Percentiles rank a stretch among this genome's conserved stretches.
Conservation (phyloP, 2,797 vertebrate species). For the Gila robusta region DNA sequence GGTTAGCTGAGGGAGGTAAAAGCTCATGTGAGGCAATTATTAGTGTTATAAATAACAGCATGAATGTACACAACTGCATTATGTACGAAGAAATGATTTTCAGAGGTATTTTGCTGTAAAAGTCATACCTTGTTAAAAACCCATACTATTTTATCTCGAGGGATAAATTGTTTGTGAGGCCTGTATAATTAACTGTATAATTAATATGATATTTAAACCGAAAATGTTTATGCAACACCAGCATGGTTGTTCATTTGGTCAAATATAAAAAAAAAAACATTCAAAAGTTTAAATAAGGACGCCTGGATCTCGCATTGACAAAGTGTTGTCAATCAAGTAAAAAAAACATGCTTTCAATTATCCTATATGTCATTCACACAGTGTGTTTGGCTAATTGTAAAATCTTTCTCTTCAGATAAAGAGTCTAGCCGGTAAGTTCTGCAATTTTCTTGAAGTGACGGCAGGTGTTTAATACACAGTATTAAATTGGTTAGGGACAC, state of each 20-base stretch:
- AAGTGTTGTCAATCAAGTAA: neutral
- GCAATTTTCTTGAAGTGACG: neutral
- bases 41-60: conserved; percentile 53
- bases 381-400: neutral
- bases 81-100: conserved; percentile 37
- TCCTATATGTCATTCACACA: neutral
- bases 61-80: conserved; percentile 30
- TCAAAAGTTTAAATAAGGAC: neutral
- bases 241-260: neutral
- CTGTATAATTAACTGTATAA: conserved; percentile 4
- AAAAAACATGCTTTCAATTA: neutral
- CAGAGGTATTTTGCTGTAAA: conserved; percentile 24
- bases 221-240: conserved; percentile 5
- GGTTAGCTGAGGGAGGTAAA: conserved; percentile 56
- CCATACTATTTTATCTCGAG: neutral
- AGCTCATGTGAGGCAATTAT: conserved; percentile 58
- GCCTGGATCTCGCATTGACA: neutral
- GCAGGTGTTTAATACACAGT: conserved; percentile 23
- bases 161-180: neutral
- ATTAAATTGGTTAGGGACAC: conserved; percentile 34
- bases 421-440: neutral
- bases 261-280: neutral
- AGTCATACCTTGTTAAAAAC: neutral
- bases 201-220: neutral
- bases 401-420: conserved; percentile 8